Base-by-base conservation (phyloP, 2,113 vertebrate species). In the Spheniscus mendiculus region DNA sequence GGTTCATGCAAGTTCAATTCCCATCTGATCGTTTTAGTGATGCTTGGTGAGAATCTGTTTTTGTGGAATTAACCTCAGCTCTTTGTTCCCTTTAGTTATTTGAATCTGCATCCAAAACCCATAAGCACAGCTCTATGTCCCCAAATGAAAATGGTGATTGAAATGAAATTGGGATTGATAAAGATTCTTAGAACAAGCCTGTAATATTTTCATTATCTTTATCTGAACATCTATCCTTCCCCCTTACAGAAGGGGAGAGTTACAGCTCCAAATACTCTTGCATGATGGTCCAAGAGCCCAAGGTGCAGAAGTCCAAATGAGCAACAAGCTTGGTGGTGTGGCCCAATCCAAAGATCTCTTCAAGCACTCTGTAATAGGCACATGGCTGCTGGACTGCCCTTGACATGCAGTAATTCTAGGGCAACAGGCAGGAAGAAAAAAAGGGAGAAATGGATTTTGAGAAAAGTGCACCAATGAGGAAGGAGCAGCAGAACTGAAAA, bases 1-100 rank as follows among this genome's bases (percentile, higher is more conserved):
- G 45, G 95, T 94, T 97, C 92, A 78, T 62, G 59, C 50, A 62
- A 95, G 93, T 96, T 95, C 93, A 94, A 2, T 67, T 95, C 88
- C 88, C 83, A 59, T 80, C 74, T 90, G 95, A 97, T 78, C 65
- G 47, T 72, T 96, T 95, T 84, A 96, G 76, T 70, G 95, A 83
- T 80, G 76, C 42, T 86, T 83, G 73, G 65, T 96, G 69, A 74
- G 86, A 94, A 78, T 91, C 77, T 94, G 50, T 50, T 93, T 93
- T 87, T 84, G 87, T 93, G 87, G 87, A 89, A 79, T 89, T 89
- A 78, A 67, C 87, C 59, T 30, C 81, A 93, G 38, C 27, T 91
- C 65, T 94, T 91, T 94, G 59, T 91, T 93, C 81, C 65, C n/a
- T 94, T 87, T 11, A 16, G 32, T 92, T 91, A 40, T 47, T 74